Conservation (phyloP, 2,888 invertebrate genomes). For the Nipponacmea schrenckii region DNA sequence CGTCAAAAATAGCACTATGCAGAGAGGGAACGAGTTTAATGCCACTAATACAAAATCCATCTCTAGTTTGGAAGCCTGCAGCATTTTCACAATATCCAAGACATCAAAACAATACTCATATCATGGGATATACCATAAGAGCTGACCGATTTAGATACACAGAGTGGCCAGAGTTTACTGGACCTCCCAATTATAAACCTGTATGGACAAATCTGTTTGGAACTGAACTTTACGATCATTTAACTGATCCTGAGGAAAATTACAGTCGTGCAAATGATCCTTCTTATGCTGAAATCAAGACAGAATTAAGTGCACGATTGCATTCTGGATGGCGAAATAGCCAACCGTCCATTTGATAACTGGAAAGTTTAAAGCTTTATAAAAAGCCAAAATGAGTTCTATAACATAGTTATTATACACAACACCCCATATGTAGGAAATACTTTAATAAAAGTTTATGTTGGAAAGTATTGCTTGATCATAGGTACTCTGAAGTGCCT, state of each 20-base stretch:
- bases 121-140: constrained; percentile 44
- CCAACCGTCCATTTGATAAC: neutral
- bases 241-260: constrained; percentile 37
- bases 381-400: no score
- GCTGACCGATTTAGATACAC: constrained; percentile 45
- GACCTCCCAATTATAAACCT: constrained; percentile 26
- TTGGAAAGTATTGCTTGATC: no score
- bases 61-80: constrained; percentile 14
- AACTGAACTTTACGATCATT: constrained; percentile 37
- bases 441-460: no score
- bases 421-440: no score
- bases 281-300: no score
- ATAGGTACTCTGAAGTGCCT: no score
- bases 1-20: constrained; percentile 32
- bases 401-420: no score
- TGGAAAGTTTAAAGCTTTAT: no score
- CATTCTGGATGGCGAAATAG: constrained; percentile 44
- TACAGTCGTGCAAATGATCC: constrained; percentile 32
- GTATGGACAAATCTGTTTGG: constrained; percentile 29
- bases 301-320: constrained; percentile 19
- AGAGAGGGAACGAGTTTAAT: constrained; percentile 43
- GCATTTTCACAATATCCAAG: constrained; percentile 28
- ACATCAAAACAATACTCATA: neutral
- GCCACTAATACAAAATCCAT: constrained; percentile 33
- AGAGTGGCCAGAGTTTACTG: constrained; percentile 41